phyloP scores from a whole-genome alignment of 2,797 vertebrate species.

The Amphiprion clarkii region DNA sequence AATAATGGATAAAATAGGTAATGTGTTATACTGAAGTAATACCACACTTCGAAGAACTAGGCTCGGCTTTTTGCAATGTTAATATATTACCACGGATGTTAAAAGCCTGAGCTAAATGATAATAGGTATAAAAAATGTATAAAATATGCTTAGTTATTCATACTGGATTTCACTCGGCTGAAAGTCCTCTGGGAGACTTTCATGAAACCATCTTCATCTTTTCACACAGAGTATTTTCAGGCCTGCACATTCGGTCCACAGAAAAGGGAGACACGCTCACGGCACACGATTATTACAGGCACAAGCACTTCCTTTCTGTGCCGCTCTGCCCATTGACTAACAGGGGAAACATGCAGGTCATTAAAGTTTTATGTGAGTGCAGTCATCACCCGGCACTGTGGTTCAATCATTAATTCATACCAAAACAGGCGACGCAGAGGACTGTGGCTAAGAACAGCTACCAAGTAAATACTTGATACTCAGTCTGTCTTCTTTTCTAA shows the following conservation, averaged over 20 bases:
- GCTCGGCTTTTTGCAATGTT: conserved; percentile 25
- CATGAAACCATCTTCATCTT: conserved; percentile 45
- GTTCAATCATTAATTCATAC: conserved; percentile 76
- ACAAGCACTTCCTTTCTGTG: conserved; percentile 61
- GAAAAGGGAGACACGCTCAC: conserved; percentile 33
- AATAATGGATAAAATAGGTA: conserved; percentile 45
- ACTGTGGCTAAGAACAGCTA: conserved; percentile 14
- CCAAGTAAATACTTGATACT: conserved; percentile 3
- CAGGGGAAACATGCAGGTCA: conserved; percentile 71
- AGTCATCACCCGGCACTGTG: conserved; percentile 68
- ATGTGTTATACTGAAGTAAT: conserved; percentile 22
- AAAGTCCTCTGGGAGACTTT: conserved; percentile 48
- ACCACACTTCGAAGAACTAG: conserved; percentile 13
- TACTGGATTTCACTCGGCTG: conserved; percentile 37
- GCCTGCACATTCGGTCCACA: conserved; percentile 24
- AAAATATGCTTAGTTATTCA: conserved; percentile 54
- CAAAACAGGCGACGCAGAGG: conserved; percentile 60
- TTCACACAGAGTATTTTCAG: conserved; percentile 49
- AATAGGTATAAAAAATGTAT: conserved; percentile 50
- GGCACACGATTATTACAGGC: conserved; percentile 47
- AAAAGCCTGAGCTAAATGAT: conserved; percentile 48
- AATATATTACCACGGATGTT: conserved; percentile 41
- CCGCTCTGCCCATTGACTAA: conserved; percentile 66
- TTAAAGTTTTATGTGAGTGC: conserved; percentile 74
- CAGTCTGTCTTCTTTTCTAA: conserved; percentile 2